Evolutionary conservation across 2,888 invertebrate genomes (phyloP).

Genomic region (Himalopsyche japonica): DNA sequence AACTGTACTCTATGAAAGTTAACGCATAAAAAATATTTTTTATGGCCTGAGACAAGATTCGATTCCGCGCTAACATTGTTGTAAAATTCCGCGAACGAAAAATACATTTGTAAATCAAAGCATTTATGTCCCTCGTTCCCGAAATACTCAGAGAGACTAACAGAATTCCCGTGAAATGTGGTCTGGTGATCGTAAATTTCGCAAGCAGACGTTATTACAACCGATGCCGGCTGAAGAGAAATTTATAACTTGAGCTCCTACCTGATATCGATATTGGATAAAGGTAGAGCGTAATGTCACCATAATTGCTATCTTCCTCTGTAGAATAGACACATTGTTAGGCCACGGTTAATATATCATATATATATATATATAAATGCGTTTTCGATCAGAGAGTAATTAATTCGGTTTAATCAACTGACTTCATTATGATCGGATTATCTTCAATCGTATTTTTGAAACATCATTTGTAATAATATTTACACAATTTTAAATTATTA

Average conservation of each 20-base stretch:
- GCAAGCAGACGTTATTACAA: neutral
- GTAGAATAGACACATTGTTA: neutral
- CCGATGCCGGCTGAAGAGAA: neutral
- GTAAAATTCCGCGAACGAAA: neutral
- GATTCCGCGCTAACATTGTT: no score
- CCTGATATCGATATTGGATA: neutral
- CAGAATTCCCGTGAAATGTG: neutral
- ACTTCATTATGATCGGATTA: no score
- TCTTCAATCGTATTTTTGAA: no score
- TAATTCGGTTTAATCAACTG: neutral
- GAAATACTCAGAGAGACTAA: neutral
- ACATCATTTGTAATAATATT: no score
- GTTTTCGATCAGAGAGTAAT: neutral
- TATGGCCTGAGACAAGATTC: no score
- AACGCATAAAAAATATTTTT: no score
- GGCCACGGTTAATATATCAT: neutral
- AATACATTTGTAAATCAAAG: neutral
- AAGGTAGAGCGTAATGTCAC: neutral
- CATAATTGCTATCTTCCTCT: neutral
- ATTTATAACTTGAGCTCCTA: neutral
- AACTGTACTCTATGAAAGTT: no score
- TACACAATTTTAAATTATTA: no score
- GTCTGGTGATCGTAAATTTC: neutral
- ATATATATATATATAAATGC: neutral
- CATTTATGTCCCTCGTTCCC: neutral